Evolutionary conservation across 1,140 invertebrate genomes (phyloP), one percentile per base, ranked within the genome.

Genomic region (Aporrectodea caliginosa): DNA sequence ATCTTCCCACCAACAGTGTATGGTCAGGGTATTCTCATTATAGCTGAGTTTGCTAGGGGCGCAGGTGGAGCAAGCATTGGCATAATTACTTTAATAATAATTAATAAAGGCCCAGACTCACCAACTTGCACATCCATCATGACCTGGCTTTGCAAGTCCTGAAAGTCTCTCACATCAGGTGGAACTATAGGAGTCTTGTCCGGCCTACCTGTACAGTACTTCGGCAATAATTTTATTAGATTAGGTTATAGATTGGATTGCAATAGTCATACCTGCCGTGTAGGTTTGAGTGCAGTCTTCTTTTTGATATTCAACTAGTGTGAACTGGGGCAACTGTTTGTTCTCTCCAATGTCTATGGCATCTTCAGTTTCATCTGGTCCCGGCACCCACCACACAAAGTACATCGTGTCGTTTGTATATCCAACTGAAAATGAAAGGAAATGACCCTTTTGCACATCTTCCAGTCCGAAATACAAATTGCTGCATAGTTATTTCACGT

Each of bases 251-350:
- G 14, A 30, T 31, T 30, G 2, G 22, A 71, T n/a, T 71, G 29
- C 12, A 2, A 16, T 16, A 74, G 35, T 0, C 14, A 29, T 29
- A 81, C 80, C 80, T 81, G 80, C 80, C 14, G 80, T 81, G 77
- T 81, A 81, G 73, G 79, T 81, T 33, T 81, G 80, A 32, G 80
- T 78, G 73, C 80, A 81, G 35, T 81, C 80, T 6, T 78, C 34
- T 27, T 58, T 71, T 16, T 31, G 73, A 31, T 72, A 33, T 27
- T 58, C 71, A 31, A 79, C 31, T n/a, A 81, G 76, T 1, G 76
- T 81, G 72, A 81, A 81, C 35, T 81, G 80, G 2, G 80, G 80
- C 33, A 81, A 76, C 31, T 70, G 58, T 22, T 69, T 78, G 29
- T 76, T 76, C 2, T 76, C 27, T 43, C 75, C 75, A n/a, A 76